Evolutionary conservation across 2,113 vertebrate species (phyloP), one percentile per base, ranked within the genome.

Genomic region (Microtus montanus): DNA sequence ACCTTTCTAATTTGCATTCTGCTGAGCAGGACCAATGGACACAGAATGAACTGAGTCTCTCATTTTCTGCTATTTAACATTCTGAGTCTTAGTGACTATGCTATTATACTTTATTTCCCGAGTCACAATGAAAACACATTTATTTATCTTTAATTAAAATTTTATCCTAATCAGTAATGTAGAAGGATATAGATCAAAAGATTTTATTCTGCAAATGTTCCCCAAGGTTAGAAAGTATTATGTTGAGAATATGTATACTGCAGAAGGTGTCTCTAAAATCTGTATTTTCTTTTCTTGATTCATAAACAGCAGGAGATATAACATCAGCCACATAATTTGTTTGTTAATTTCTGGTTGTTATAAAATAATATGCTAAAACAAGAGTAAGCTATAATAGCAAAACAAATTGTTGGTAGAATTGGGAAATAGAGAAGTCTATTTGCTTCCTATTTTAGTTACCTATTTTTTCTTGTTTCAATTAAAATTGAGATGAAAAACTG

Each of bases 1-100:
- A 87, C 73, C 24, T 1, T 80, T n/a, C 41, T 97, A 14, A 97
- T 97, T 95, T 97, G 94, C 97, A 97, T 97, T 97, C 95, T 97
- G 85, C 94, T 97, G 94, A 96, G 92, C 78, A 95, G 41, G 94
- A 83, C 73, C 90, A 77, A 15, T 80, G 73, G 83, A 30, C 52
- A 71, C 26, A 38, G 49, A 86, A 44, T 66, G 52, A 77, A n/a
- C 77, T 15, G n/a, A 91, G 30, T 58, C 19, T 22, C 44, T 95
- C 20, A 66, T 44, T 89, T 96, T 95, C 83, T 61, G 10, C 24
- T 89, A 41, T 61, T 97, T 94, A 89, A 61, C 22, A 86, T 90
- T 91, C 61, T 47, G 0, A 44, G 10, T 93, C 52, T 92, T 85
- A 84, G 17, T 86, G 30, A 89, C 49, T 90, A 14, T 75, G 79